These are phyloP conservation scores for Sarcophaga variegata DNA, from an alignment of 2,888 invertebrate species.

Conservation along the genomic window DNA sequence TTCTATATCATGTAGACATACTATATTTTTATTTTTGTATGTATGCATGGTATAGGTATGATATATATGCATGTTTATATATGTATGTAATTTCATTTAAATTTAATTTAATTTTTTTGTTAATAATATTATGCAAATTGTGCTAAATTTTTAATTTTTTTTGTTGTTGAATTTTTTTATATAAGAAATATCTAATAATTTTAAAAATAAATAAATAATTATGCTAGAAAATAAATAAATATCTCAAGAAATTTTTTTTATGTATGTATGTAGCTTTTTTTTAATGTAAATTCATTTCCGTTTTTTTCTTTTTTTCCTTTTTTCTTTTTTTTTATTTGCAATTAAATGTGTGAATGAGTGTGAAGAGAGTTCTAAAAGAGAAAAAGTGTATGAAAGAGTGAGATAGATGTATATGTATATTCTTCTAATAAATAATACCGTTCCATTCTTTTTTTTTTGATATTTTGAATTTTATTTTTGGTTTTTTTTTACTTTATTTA, in stretches of 20 bases:
- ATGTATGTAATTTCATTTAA: not conserved
- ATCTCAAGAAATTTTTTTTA: not conserved
- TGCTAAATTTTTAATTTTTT: conserved; percentile 38
- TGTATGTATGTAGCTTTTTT: not conserved
- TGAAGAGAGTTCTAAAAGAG: not conserved
- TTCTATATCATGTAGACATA: too few relatives aligned
- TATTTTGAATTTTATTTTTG: not conserved
- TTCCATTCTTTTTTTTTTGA: not conserved
- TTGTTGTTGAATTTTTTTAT: conserved; percentile 11
- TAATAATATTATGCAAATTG: conserved; percentile 47
- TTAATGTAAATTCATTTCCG: not conserved
- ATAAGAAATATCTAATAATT: conserved; percentile 24
- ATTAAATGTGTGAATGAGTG: conserved; percentile 22
- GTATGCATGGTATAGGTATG: too few relatives aligned
- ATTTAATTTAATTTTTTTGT: conserved; percentile 15
- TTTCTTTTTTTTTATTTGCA: not conserved
- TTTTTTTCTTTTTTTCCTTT: not conserved
- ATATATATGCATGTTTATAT: too few relatives aligned
- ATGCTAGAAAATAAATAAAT: conserved; percentile 35
- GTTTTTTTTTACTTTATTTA: conserved; percentile 47
- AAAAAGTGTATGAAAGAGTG: not conserved
- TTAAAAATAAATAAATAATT: conserved; percentile 17
- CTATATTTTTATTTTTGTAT: too few relatives aligned
- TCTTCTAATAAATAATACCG: not conserved
- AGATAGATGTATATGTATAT: not conserved